phyloP scores from a whole-genome alignment of 2,888 invertebrate genomes.

The Aplocera efformata region DNA sequence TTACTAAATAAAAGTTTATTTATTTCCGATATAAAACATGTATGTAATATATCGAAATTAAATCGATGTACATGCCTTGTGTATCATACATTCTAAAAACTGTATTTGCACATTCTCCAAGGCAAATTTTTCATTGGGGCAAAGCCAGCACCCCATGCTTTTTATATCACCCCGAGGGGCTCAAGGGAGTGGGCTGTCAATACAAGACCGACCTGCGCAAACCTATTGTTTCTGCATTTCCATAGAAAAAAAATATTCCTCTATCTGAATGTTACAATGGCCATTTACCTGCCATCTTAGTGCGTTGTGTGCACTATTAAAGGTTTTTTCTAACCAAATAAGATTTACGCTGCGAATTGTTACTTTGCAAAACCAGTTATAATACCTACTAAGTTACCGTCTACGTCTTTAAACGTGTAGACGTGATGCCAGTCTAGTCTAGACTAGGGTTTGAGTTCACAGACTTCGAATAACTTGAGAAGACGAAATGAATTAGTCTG shows the following conservation, averaged over 20 bases:
- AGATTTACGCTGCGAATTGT: background rate
- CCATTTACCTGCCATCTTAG: slow-evolving; percentile 40
- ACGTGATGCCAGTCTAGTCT: no score
- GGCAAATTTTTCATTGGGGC: background rate
- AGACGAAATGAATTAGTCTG: slow-evolving; percentile 2
- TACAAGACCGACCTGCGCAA: slow-evolving; percentile 41
- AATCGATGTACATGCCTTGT: no score
- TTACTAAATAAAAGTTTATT: no score
- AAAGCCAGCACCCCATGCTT: slow-evolving; percentile 30
- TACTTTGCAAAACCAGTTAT: background rate
- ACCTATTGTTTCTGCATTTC: slow-evolving; percentile 42
- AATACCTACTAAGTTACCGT: no score
- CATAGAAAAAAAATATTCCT: slow-evolving; percentile 38
- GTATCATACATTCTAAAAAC: no score
- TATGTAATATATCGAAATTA: no score
- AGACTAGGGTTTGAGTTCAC: background rate
- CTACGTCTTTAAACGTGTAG: no score
- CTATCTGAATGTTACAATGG: slow-evolving; percentile 36
- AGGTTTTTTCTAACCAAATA: slow-evolving; percentile 2
- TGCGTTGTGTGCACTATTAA: slow-evolving; percentile 12
- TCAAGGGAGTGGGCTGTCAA: slow-evolving; percentile 35
- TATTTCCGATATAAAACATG: no score
- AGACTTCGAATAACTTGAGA: background rate
- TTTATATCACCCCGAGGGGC: slow-evolving; percentile 25
- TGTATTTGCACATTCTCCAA: no score